These are phyloP conservation scores for Platalea minor DNA, from an alignment of 2,797 vertebrate species.

Conservation along the genomic window DNA sequence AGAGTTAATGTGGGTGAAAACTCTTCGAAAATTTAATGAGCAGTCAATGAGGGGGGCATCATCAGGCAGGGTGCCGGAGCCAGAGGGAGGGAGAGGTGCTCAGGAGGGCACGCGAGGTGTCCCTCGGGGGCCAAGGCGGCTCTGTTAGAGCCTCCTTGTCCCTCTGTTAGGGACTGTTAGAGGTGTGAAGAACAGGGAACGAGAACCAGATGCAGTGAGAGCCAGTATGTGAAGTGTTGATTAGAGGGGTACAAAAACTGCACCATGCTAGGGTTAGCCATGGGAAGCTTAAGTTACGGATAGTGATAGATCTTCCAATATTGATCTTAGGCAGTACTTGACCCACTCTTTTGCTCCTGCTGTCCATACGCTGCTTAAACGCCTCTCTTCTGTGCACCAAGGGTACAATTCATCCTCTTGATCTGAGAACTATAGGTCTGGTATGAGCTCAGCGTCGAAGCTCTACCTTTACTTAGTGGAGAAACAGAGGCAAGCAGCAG, in stretches of 20 bases:
- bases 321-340: background rate
- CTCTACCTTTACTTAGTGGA: background rate
- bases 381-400: background rate
- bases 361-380: background rate
- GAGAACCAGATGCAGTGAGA: background rate
- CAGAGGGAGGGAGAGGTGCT: background rate
- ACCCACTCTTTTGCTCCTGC: background rate
- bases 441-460: background rate
- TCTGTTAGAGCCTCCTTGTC: no score
- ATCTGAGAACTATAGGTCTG: background rate
- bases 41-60: background rate
- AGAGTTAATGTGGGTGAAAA: background rate
- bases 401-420: background rate
- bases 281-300: background rate
- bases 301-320: background rate
- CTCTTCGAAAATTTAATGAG: background rate
- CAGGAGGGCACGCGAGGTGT: background rate
- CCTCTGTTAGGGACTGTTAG: no score
- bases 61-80: background rate
- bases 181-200: background rate
- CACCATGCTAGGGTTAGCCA: background rate
- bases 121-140: fast-evolving
- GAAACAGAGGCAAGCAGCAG: background rate
- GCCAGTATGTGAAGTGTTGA: background rate
- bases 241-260: background rate